Percentiles rank a stretch among this genome's conserved stretches.
phyloP scores from a whole-genome alignment of 2,888 invertebrate species.

The Drosophila diplacantha region DNA sequence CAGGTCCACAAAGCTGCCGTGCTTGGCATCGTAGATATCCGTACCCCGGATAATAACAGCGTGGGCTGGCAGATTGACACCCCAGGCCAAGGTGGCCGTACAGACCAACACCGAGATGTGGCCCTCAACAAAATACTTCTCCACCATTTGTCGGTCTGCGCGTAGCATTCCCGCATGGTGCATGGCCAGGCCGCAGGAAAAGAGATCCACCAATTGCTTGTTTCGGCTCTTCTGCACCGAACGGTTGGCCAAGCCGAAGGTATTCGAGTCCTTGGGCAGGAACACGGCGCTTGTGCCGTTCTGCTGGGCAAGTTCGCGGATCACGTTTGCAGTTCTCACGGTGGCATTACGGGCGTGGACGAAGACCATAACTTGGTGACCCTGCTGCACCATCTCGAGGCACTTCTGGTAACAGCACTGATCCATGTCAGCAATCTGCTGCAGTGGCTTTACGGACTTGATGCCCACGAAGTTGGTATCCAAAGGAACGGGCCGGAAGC shows the following conservation, averaged over 20 bases:
- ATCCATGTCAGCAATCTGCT: conserved; percentile 89
- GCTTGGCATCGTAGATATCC: conserved; percentile 97
- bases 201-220: conserved; percentile 89
- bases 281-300: conserved; percentile 86
- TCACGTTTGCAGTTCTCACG: conserved; percentile 88
- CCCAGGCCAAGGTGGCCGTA: conserved; percentile 99
- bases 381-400: conserved; percentile 88
- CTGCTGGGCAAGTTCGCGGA: conserved; percentile 89
- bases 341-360: conserved; percentile 99
- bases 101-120: conserved; percentile 93
- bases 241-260: conserved; percentile 84
- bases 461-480: conserved; percentile 94
- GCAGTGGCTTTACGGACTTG: conserved; percentile 82
- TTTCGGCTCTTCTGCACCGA: conserved; percentile 86
- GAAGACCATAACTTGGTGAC: conserved; percentile 98
- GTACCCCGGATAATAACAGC: conserved; percentile 90
- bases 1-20: conserved; percentile 94
- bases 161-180: conserved; percentile 98
- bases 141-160: conserved; percentile 91
- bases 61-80: conserved; percentile 99
- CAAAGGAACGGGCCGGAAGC: conserved; percentile 96
- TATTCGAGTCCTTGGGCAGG: conserved; percentile 81
- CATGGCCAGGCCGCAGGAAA: conserved; percentile 91
- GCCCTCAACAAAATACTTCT: conserved; percentile 93
- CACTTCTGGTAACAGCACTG: conserved; percentile 95